Conservation (phyloP, 2,797 vertebrate genomes). For the Squalus acanthias region DNA sequence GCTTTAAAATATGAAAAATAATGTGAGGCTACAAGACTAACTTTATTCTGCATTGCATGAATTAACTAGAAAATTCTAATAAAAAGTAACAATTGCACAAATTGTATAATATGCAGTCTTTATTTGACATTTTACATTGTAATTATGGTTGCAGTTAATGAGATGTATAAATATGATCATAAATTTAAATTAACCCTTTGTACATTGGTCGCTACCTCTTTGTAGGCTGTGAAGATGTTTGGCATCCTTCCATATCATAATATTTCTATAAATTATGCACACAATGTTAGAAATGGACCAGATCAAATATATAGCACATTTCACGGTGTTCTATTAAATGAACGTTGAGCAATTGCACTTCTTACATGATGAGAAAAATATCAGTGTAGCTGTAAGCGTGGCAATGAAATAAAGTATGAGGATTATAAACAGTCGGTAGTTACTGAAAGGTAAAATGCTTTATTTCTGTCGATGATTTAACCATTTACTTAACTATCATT, state of each 20-base stretch:
- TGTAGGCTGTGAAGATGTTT: not conserved
- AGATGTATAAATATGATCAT: not conserved
- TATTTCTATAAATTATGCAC: not conserved
- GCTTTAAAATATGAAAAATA: not conserved
- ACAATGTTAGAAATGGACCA: not conserved
- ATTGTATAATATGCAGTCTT: not conserved
- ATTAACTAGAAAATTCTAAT: not conserved
- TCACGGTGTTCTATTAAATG: not conserved
- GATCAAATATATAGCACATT: not conserved
- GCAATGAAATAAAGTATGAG: not conserved
- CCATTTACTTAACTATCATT: not conserved
- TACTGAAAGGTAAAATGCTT: not conserved
- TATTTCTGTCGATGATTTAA: not conserved
- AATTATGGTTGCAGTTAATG: not conserved
- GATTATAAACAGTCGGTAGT: not conserved
- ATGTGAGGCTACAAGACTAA: not conserved
- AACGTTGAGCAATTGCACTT: not conserved
- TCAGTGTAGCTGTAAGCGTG: not conserved
- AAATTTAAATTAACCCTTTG: slow-evolving; percentile 30
- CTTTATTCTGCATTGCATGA: not conserved
- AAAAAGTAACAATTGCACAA: not conserved
- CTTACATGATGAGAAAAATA: not conserved
- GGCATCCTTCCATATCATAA: not conserved
- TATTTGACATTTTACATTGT: not conserved
- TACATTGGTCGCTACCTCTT: not conserved